Evolutionary conservation across 2,797 vertebrate genomes (phyloP), one percentile per base, ranked within the genome.

Genomic region (Rhincodon typus): DNA sequence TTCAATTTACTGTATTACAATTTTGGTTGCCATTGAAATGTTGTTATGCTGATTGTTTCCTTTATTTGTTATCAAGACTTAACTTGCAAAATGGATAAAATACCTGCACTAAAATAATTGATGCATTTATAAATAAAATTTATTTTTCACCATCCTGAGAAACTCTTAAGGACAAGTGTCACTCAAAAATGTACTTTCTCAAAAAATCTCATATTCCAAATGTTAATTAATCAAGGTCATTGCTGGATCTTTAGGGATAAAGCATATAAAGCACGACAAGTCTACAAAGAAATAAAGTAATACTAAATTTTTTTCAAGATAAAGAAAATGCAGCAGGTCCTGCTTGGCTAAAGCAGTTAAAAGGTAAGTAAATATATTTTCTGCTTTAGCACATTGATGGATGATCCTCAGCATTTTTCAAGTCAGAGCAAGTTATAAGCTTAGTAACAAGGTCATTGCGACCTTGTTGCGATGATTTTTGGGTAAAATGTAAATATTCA

Each of bases 51-150:
- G 21, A 66, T 34, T 69, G 21, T 69, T 69, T 66, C 66, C 66
- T 93, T 90, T 69, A 42, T 69, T 93, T 93, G 90, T 67, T 17
- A 90, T 90, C 53, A 90, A n/a, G 30, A 66, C 15, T n/a, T n/a
- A 19, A n/a, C 34, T 17, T 62, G 30, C 13, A 90, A n/a, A 13
- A 34, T 53, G 1, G 87, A 62, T 62, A 57, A 88, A 57, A 30
- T 34, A 34, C 87, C 87, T n/a, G 4, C 6, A 90, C 30, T 90
- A n/a, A 90, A 66, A 15, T 19, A 90, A 90, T n/a, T 66, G 53
- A 66, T 90, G 3, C 12, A 19, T 62, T 34, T 30, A 90, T 66
- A 88, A 90, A 38, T 0, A 2, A 62, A 13, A 94, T 94, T 90
- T 3, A 15, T 1, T 12, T 57, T 53, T 88, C 27, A 12, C 25